Percentiles rank a stretch among this genome's conserved stretches.
phyloP scores from a whole-genome alignment of 2,888 invertebrate species.

The Podabrus alpinus region DNA sequence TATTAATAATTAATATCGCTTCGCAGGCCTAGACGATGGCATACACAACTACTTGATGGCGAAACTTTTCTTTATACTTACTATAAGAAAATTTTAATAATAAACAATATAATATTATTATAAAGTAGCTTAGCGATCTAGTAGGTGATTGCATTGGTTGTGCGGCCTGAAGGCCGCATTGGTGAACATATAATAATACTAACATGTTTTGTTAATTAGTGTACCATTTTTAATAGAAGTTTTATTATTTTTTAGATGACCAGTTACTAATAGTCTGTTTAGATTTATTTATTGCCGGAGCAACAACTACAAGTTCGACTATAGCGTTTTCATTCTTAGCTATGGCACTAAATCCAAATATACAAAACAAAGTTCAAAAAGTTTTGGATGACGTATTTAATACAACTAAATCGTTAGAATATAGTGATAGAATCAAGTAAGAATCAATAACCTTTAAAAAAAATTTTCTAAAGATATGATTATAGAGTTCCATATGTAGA shows the following conservation, averaged over 20 bases:
- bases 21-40: no score
- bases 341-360: slow-evolving; percentile 62
- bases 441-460: neutral
- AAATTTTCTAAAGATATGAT: neutral
- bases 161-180: no score
- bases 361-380: slow-evolving; percentile 62
- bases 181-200: no score
- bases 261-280: slow-evolving; percentile 68
- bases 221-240: no score
- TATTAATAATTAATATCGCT: no score
- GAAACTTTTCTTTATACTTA: no score
- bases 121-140: no score
- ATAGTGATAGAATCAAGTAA: slow-evolving; percentile 58
- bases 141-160: no score
- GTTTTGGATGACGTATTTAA: slow-evolving; percentile 58
- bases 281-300: slow-evolving; percentile 71
- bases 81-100: no score
- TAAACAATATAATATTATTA: no score
- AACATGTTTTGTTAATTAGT: no score
- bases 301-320: slow-evolving; percentile 66
- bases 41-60: no score
- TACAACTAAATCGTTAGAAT: slow-evolving; percentile 53
- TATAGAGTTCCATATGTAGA: slow-evolving; percentile 59
- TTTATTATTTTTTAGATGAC: slow-evolving; percentile 61
- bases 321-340: slow-evolving; percentile 65